phyloP scores from a whole-genome alignment of 2,888 invertebrate species.

The Thymelicus lineola region DNA sequence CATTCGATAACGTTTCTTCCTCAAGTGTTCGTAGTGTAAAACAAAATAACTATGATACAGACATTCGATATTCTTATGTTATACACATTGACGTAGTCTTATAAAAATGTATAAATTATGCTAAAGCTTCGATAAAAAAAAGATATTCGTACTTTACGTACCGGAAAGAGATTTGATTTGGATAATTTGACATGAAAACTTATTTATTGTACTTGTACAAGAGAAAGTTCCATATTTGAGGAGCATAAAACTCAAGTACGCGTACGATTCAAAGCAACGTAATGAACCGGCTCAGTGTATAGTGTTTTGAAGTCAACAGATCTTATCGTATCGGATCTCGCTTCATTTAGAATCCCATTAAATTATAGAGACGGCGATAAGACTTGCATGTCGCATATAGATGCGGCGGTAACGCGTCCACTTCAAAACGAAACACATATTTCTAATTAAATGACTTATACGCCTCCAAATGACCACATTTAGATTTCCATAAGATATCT shows the following conservation, averaged over 20 bases:
- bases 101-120: no score
- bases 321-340: constrained; percentile 81
- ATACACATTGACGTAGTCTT: no score
- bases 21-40: not conserved
- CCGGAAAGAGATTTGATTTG: not conserved
- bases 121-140: not conserved
- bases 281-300: constrained; percentile 69
- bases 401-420: constrained; percentile 62
- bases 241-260: constrained; percentile 53
- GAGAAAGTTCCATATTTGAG: constrained; percentile 49
- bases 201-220: constrained; percentile 44
- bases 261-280: constrained; percentile 67
- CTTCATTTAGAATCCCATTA: constrained; percentile 81
- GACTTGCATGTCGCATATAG: constrained; percentile 69
- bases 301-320: constrained; percentile 72
- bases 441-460: constrained; percentile 66
- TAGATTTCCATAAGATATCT: constrained; percentile 67
- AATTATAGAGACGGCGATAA: constrained; percentile 78
- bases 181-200: constrained; percentile 22
- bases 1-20: not conserved
- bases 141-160: not conserved
- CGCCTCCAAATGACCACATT: constrained; percentile 71
- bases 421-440: constrained; percentile 63
- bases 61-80: no score
- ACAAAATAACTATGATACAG: no score